Evolutionary conservation across 2,113 vertebrate genomes (phyloP).

Genomic region (Pimephales promelas): DNA sequence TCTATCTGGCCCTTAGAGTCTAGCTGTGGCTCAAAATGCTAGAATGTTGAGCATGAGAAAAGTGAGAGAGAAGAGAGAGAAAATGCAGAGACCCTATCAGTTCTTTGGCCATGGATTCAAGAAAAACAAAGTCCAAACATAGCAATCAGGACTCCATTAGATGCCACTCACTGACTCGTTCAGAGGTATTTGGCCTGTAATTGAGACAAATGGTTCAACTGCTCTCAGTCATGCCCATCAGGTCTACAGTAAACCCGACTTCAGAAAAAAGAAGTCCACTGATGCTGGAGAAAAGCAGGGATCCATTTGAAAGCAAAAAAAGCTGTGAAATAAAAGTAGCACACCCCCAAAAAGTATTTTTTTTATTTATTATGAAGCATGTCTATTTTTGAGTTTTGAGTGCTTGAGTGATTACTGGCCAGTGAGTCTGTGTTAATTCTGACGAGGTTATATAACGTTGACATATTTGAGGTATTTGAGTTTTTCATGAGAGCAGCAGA

Average conservation of each 20-base stretch:
- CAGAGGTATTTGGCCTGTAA: constrained; percentile 23
- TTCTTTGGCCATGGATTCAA: background rate
- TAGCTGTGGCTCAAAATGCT: too few species aligned
- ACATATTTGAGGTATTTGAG: constrained; percentile 10
- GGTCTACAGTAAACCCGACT: background rate
- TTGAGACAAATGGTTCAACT: constrained; percentile 35
- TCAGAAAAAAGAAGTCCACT: background rate
- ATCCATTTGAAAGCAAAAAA: background rate
- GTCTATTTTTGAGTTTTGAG: background rate
- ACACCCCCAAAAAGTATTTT: background rate
- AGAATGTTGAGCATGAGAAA: background rate
- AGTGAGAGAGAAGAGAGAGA: background rate
- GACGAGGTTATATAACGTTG: background rate
- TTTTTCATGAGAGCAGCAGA: constrained; percentile 27
- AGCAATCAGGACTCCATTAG: constrained; percentile 36
- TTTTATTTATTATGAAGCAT: background rate
- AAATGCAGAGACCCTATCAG: background rate
- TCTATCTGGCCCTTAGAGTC: too few species aligned
- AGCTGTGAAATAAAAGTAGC: background rate
- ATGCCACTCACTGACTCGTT: constrained; percentile 14
- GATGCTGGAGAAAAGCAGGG: background rate
- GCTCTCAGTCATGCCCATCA: background rate
- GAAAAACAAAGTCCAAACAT: background rate
- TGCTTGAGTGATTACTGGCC: background rate
- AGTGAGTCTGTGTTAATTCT: background rate